Evolutionary conservation across 2,113 vertebrate species (phyloP).

Genomic region (Semnornis frantzii): DNA sequence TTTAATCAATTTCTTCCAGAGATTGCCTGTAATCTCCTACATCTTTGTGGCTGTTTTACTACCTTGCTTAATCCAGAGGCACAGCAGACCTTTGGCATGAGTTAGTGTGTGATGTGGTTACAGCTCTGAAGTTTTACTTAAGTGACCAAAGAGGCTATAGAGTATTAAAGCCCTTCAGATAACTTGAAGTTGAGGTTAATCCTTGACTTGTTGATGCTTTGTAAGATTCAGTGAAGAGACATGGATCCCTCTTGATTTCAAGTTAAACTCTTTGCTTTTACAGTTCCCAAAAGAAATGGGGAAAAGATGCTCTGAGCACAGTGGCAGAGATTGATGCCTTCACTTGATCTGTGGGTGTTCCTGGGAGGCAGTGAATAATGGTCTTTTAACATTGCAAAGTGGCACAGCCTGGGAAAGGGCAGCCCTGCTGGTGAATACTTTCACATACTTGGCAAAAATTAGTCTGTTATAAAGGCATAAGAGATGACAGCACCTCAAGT

Average conservation of each 20-base stretch:
- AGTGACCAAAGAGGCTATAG: background rate
- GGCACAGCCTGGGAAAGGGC: background rate
- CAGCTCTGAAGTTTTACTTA: background rate
- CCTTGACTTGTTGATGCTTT: background rate
- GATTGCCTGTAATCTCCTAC: background rate
- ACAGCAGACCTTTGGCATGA: background rate
- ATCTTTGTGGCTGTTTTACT: background rate
- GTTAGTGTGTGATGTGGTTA: background rate
- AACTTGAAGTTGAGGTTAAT: background rate
- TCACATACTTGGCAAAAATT: background rate
- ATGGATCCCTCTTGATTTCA: background rate
- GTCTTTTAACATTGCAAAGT: background rate
- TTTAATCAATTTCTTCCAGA: background rate
- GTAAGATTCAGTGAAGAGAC: background rate
- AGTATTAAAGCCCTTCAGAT: background rate
- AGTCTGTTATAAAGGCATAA: background rate
- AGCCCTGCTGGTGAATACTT: background rate
- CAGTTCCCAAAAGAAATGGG: background rate
- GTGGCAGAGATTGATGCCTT: background rate
- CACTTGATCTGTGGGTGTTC: background rate
- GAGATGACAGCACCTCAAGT: background rate
- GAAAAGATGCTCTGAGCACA: background rate
- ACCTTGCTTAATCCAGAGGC: background rate
- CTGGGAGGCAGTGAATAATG: background rate
- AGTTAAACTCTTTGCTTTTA: background rate